phyloP scores from a whole-genome alignment of 92 coral and sea anemone species.

The Virgularia gustaviana region DNA sequence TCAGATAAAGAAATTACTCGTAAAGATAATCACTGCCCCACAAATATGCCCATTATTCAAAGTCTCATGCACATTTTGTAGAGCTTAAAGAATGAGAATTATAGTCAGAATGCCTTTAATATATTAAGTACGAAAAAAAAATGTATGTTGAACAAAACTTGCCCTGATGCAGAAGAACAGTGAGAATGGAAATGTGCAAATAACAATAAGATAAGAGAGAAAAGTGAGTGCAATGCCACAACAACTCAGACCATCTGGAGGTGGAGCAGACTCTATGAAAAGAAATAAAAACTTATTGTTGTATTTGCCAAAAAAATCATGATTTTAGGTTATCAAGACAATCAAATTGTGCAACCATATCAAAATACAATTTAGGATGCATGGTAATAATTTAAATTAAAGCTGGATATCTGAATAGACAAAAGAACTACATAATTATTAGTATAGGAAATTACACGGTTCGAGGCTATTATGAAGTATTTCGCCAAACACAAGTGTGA shows the following conservation, averaged over 20 bases:
- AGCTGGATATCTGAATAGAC: background rate
- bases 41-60: too few species aligned
- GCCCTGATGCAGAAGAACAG: slow-evolving; percentile 85
- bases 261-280: background rate
- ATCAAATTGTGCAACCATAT: background rate
- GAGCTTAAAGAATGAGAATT: too few species aligned
- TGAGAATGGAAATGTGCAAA: slow-evolving; percentile 82
- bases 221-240: slow-evolving; percentile 71
- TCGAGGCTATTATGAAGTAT: too few species aligned
- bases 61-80: too few species aligned
- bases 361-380: too few species aligned
- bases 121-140: too few species aligned
- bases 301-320: background rate
- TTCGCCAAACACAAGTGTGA: too few species aligned
- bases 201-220: slow-evolving; percentile 64
- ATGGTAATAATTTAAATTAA: too few species aligned
- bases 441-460: too few species aligned
- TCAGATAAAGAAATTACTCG: too few species aligned
- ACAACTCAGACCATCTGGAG: slow-evolving; percentile 44
- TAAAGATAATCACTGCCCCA: too few species aligned
- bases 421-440: background rate
- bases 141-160: slow-evolving; percentile 15
- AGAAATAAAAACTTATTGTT: background rate
- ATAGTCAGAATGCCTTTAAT: too few species aligned
- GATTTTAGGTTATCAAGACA: background rate